Evolutionary conservation across 2,797 vertebrate species (phyloP), one percentile per base, ranked within the genome.

Genomic region (Margarornis squamiger): DNA sequence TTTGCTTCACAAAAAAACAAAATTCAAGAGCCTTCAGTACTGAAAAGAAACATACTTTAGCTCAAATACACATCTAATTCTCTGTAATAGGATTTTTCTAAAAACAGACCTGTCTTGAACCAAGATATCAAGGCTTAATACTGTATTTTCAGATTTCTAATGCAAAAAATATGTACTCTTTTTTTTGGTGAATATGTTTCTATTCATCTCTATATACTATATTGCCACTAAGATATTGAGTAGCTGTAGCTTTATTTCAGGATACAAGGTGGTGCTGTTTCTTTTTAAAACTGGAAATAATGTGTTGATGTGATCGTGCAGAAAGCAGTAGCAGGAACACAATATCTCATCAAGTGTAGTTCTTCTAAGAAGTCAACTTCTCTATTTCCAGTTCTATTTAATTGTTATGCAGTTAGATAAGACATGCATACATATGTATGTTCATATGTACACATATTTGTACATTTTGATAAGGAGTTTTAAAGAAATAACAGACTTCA

Each of bases 201-300:
- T 43, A 9, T 74, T 6, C 4, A 5, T 71, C 5, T 48, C 14
- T 74, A 19, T 29, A 36, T 74, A 38, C 22, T 72, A 20, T 6
- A 18, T 63, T n/a, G 14, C 3, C 4, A 36, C 27, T 61, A 83
- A 93, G 63, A 73, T 70, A 36, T 10, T 92, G 61, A 93, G 70
- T 71, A 80, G 63, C 34, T 97, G 97, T 97, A 97, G 82, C 71
- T 95, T 95, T 95, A 88, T 68, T 97, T 97, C 72, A 96, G 86
- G 91, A 97, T 97, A 96, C 97, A 97, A 97, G 97, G 95, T 97
- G 97, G 97, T 97, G 97, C 97, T 98, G 93, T 97, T 98, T 97
- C 96, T 94, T 98, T 96, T 96, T 92, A 70, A 78, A 98, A 97
- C 93, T 67, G 91, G 91, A 96, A 93, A 79, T 65, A 61, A 30